Evolutionary conservation across 2,888 invertebrate genomes (phyloP).

Genomic region (Andrena chrysosceles): DNA sequence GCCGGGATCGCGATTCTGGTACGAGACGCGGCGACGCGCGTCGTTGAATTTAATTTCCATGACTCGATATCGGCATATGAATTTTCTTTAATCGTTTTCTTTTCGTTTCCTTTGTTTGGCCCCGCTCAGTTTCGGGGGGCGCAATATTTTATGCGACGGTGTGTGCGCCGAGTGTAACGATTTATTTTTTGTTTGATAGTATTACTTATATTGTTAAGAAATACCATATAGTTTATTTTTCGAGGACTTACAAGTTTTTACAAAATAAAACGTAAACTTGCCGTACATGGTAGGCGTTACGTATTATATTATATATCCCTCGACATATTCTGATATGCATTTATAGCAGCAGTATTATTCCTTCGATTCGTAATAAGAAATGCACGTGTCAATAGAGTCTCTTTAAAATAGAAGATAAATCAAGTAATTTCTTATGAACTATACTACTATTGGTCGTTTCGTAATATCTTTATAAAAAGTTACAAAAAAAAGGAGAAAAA

Average conservation of each 20-base stretch:
- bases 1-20: not conserved
- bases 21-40: not conserved
- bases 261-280: conserved; percentile 67
- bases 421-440: conserved; percentile 56
- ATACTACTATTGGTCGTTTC: conserved; percentile 51
- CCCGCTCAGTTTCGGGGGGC: conserved; percentile 21
- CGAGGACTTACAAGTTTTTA: conserved; percentile 65
- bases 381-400: conserved; percentile 54
- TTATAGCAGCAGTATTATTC: conserved; percentile 60
- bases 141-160: conserved; percentile 44
- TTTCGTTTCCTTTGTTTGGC: conserved; percentile 19
- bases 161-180: conserved; percentile 38
- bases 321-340: conserved; percentile 59
- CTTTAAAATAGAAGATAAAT: conserved; percentile 43
- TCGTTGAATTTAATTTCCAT: conserved; percentile 33
- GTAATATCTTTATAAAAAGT: conserved; percentile 50
- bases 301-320: conserved; percentile 41
- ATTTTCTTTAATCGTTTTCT: conserved; percentile 13
- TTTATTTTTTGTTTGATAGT: conserved; percentile 62
- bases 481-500: conserved; percentile 28
- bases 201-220: conserved; percentile 65
- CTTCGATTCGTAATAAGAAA: conserved; percentile 46
- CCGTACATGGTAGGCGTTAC: conserved; percentile 59
- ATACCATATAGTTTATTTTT: conserved; percentile 71
- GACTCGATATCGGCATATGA: conserved; percentile 9